These are phyloP conservation scores for Paralinhomoeus sp. DNA, from an alignment of 2,888 invertebrate species.

Conservation along the genomic window DNA sequence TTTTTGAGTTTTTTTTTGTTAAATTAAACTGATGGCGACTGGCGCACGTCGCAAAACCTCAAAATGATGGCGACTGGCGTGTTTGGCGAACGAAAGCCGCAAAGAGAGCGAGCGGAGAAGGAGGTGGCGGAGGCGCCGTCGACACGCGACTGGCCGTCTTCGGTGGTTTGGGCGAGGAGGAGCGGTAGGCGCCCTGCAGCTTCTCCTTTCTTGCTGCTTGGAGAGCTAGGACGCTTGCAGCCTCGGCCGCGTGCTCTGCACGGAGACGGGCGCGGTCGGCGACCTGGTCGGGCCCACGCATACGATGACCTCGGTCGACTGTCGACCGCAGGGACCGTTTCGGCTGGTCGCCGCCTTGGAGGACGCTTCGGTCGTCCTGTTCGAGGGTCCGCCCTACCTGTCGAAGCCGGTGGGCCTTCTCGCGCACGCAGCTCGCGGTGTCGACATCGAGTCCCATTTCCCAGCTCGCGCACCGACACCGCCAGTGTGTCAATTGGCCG, in stretches of 20 bases:
- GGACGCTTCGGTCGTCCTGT: conserved; percentile 76
- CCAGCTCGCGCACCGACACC: conserved; percentile 48
- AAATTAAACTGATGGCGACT: too few relatives aligned
- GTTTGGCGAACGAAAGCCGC: too few relatives aligned
- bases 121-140: conserved; percentile 91
- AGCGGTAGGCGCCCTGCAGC: conserved; percentile 38
- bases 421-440: too few relatives aligned
- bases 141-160: conserved; percentile 83
- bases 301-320: conserved; percentile 37
- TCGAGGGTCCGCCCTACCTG: conserved; percentile 86
- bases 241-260: conserved; percentile 87
- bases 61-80: too few relatives aligned
- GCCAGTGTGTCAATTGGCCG: conserved; percentile 81
- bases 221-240: conserved; percentile 27
- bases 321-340: conserved; percentile 67
- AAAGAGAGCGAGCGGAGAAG: too few relatives aligned
- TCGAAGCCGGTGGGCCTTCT: conserved; percentile 28
- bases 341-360: conserved; percentile 82
- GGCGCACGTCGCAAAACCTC: too few relatives aligned
- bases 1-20: too few relatives aligned
- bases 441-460: too few relatives aligned
- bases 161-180: conserved; percentile 85
- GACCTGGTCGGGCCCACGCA: conserved; percentile 19
- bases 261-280: conserved; percentile 64
- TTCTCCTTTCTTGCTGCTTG: too few relatives aligned